Conservation (phyloP, 2,797 vertebrate species). For the Gouania willdenowi region DNA sequence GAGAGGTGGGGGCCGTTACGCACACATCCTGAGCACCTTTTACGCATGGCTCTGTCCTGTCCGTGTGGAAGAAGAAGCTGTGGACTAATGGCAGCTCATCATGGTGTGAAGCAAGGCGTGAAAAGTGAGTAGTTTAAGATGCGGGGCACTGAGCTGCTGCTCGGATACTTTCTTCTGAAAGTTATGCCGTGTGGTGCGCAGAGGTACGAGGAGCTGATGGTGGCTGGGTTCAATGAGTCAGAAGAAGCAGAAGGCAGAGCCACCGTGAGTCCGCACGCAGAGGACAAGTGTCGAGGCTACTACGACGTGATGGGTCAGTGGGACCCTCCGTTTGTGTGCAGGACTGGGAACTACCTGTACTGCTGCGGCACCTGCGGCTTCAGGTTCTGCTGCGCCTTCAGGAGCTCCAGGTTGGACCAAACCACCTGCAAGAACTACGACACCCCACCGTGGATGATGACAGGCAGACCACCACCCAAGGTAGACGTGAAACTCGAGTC, state of each 20-base stretch:
- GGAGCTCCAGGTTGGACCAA: constrained; percentile 91
- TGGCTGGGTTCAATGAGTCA: constrained; percentile 83
- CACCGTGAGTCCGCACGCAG: constrained; percentile 82
- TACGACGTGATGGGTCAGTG: constrained; percentile 99
- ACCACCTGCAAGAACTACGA: constrained; percentile 96
- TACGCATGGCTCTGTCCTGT: constrained; percentile 58
- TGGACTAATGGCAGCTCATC: constrained; percentile 42
- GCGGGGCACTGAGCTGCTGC: constrained; percentile 66
- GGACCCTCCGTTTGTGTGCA: constrained; percentile 96
- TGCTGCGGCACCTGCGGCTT: constrained; percentile 99
- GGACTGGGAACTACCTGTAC: constrained; percentile 91
- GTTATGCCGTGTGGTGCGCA: constrained; percentile 86
- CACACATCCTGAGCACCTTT: constrained; percentile 10
- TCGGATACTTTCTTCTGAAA: constrained; percentile 88
- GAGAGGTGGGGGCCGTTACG: too few species aligned
- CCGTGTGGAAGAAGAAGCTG: constrained; percentile 34
- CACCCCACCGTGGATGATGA: constrained; percentile 93
- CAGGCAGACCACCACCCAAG: constrained; percentile 86
- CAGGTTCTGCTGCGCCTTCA: constrained; percentile 95
- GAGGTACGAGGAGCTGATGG: constrained; percentile 81
- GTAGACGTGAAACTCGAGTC: constrained; percentile 85
- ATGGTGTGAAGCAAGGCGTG: constrained; percentile 7
- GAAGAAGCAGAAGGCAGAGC: constrained; percentile 66
- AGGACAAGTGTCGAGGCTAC: constrained; percentile 93
- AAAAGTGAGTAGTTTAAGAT: constrained; percentile 55